phyloP scores from a whole-genome alignment of 1,140 invertebrate species.

The Macrobrachium nipponense region DNA sequence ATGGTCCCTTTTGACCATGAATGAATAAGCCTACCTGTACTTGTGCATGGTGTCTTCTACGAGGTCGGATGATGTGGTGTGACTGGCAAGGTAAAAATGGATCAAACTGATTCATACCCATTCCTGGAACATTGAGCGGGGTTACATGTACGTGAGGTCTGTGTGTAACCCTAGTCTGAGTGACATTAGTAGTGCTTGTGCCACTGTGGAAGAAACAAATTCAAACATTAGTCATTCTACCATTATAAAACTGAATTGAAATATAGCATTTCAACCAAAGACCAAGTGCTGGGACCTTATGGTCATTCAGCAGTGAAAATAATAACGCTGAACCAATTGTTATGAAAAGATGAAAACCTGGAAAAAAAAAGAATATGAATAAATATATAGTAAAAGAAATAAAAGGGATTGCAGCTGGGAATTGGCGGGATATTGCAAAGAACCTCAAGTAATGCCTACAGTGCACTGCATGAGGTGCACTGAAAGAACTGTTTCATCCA shows the following conservation, averaged over 20 bases:
- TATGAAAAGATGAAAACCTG: no score
- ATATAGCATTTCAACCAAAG: background rate
- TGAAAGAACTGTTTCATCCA: no score
- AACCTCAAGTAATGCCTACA: no score
- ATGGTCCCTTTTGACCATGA: background rate
- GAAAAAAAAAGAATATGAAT: no score
- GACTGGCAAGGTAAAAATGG: conserved; percentile 69
- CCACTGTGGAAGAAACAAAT: conserved; percentile 30
- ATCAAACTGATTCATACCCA: conserved; percentile 67
- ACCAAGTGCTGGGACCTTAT: no score
- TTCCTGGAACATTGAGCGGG: conserved; percentile 64
- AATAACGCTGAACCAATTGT: no score
- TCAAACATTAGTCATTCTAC: background rate
- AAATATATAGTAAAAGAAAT: no score
- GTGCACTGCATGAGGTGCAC: no score
- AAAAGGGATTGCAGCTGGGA: no score
- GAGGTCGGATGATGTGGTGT: conserved; percentile 66
- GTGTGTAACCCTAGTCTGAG: conserved; percentile 58
- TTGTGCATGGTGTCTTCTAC: conserved; percentile 73
- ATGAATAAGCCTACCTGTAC: conserved; percentile 25
- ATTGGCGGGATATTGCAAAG: no score
- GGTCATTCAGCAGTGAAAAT: no score
- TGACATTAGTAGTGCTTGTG: conserved; percentile 62
- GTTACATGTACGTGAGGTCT: conserved; percentile 63
- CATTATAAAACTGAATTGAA: background rate